Base-by-base conservation (phyloP, 2,113 vertebrate genomes). In the Lycocorax pyrrhopterus region DNA sequence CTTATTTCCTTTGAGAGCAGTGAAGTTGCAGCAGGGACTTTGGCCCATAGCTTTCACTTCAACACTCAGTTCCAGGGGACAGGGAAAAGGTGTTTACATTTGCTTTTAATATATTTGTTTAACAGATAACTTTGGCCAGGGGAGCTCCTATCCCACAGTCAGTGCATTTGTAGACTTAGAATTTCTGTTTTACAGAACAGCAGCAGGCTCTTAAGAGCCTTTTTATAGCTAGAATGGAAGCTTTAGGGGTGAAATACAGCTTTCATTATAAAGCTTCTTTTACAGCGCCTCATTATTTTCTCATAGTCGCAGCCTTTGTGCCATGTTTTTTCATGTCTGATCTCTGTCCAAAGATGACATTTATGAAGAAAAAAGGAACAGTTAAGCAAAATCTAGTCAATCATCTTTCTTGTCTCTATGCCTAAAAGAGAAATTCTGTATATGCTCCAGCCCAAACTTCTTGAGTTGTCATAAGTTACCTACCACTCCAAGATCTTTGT, bases 71-170 rank as follows among this genome's bases (percentile, higher is more conserved):
- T 94, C 94, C 86, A 93, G 52, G 43, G 87, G 46, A 96, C 67
- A 86, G 79, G 66, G 85, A 80, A 93, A 95, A 93, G 55, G 71
- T 90, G 72, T 96, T 97, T 97, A 95, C 82, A 90, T 88, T 89
- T 91, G 67, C 67, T 93, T 92, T 90, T 91, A 96, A 94, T 87
- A 5, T 93, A 87, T 96, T 98, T 96, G 82, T 95, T 95, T 96
- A 94, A 86, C 62, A 93, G 95, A 93, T 90, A 96, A 84, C 87
- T 91, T 91, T 71, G 66, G 83, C 62, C 51, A 93, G 44, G 51
- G 69, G 39, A 93, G 73, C 84, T 84, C 84, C 89, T 92, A 33
- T 66, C 64, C 68, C 52, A 90, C 32, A 84, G 29, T 84, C 75
- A 85, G 58, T 75, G 56, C 73, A 44, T 89, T 83, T 76, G 66